Base-by-base conservation (phyloP, 1,140 invertebrate species). In the Laupala kohalensis region DNA sequence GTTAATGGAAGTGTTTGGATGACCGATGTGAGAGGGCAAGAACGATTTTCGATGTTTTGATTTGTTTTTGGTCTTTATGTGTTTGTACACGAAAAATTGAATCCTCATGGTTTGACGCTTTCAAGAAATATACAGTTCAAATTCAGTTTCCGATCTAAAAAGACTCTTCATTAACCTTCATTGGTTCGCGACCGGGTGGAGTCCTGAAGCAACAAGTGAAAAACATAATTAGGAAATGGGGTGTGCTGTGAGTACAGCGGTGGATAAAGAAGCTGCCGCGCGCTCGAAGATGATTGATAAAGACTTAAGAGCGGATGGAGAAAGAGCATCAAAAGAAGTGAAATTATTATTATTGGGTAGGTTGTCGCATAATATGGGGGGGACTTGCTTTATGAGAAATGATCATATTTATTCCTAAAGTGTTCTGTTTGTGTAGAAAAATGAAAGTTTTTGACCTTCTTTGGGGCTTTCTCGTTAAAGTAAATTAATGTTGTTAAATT, bases 231-330 rank as follows among this genome's bases (percentile, higher is more conserved):
- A 53, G 37, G 67, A 84, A 78, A 92, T 92, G 90, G 90, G 90
- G 79, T 92, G 90, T 85, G 87, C 90, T 73, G 86, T 92, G 74
- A 92, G 90, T 85, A 88, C 87, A 81, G 86, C 86, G 78, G 87
- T 87, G 77, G 91, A 93, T 81, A 93, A 92, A 81, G 91, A 91
- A 82, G 91, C 92, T 64, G 85, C 85, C 68, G 90, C 90, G 78
- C 85, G 92, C 77, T 94, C 92, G 26, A 93, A 94, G 83, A 91
- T 92, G 82, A 95, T 96, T 79, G 94, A 95, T 83, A 90, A 92
- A 81, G 88, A 91, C 79, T 82, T 96, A 27, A 79, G 91, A 76
- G 88, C 88, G 67, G 93, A 94, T 87, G 90, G 90, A 74, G 92
- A 95, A 83, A 86, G 89, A 74, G 89, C 91, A 73, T 89, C 92